Evolutionary conservation across 2,113 vertebrate species (phyloP).

Genomic region (Egretta garzetta): DNA sequence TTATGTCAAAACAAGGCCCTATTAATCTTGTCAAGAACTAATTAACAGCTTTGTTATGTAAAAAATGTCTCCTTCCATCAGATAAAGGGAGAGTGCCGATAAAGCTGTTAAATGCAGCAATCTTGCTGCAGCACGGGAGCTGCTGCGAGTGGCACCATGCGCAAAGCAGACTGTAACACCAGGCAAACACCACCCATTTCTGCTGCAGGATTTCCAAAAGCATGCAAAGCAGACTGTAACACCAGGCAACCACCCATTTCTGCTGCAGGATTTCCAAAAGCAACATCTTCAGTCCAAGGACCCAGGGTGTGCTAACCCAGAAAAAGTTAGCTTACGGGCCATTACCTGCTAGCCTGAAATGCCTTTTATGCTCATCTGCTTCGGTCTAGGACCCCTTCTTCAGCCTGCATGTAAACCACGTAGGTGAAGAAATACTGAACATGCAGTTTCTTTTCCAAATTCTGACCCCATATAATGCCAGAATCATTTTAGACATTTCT

Average conservation of each 20-base stretch:
- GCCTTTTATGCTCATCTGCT: background rate
- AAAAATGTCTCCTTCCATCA: conserved; percentile 36
- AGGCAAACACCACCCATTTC: background rate
- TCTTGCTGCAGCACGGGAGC: background rate
- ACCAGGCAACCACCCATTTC: background rate
- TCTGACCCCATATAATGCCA: background rate
- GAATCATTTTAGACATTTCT: background rate
- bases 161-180: background rate
- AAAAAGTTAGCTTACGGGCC: background rate
- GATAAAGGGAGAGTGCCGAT: conserved; percentile 23
- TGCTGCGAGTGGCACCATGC: background rate
- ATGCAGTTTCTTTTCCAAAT: background rate
- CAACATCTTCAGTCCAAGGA: background rate
- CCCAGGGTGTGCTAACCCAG: background rate
- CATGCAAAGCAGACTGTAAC: background rate
- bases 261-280: background rate
- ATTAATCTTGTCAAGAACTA: conserved; percentile 21
- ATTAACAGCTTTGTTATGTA: conserved; percentile 48
- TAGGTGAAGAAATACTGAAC: background rate
- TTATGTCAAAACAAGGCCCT: conserved; percentile 46
- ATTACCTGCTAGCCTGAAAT: background rate
- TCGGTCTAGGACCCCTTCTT: background rate
- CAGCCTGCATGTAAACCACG: background rate
- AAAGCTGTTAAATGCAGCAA: background rate
- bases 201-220: background rate